Conservation (phyloP, 2,888 invertebrate genomes). For the Coecobrya sp. region DNA sequence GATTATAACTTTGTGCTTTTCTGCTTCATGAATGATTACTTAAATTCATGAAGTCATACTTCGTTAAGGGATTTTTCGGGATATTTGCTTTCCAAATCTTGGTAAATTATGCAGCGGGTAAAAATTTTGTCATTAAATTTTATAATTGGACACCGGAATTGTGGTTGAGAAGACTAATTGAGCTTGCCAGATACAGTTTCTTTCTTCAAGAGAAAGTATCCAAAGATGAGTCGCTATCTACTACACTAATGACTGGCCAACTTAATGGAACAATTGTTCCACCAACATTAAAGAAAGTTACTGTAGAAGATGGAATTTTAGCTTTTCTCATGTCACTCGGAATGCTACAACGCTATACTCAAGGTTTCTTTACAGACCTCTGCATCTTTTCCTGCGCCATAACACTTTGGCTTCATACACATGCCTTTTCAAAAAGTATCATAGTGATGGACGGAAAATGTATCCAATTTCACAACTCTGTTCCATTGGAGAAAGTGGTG, state of each 20-base stretch:
- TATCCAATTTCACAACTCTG: not conserved
- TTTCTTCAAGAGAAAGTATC: constrained; percentile 7
- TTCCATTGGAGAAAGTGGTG: not conserved
- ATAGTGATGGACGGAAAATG: not conserved
- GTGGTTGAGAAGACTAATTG: constrained; percentile 5
- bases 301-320: not conserved
- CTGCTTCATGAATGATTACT: no score
- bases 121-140: constrained; percentile 15
- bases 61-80: not conserved
- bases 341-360: not conserved
- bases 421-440: not conserved
- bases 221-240: no score
- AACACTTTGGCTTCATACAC: constrained; percentile 22
- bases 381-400: constrained; percentile 37
- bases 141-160: not conserved
- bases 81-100: constrained; percentile 13
- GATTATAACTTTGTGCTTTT: no score
- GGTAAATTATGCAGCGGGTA: not conserved
- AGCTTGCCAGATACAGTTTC: constrained; percentile 30
- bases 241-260: no score
- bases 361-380: constrained; percentile 33
- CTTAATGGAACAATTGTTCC: not conserved
- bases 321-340: constrained; percentile 3
- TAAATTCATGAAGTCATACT: not conserved
- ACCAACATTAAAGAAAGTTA: not conserved